phyloP scores from a whole-genome alignment of 1,140 invertebrate species.

The Aphidius ervi region DNA sequence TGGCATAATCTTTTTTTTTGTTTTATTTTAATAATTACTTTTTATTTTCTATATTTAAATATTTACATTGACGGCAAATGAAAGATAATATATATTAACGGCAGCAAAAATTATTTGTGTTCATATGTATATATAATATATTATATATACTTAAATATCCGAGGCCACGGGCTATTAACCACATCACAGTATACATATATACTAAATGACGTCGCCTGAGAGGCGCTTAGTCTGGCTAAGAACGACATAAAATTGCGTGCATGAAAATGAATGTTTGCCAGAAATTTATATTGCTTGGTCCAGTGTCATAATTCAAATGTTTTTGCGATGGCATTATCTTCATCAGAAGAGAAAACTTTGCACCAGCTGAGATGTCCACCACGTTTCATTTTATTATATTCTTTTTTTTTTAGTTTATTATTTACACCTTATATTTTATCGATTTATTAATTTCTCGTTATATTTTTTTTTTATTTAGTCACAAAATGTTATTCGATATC shows the following conservation, averaged over 20 bases:
- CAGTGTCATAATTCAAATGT: constrained; percentile 50
- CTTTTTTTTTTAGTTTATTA: no score
- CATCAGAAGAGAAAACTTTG: constrained; percentile 43
- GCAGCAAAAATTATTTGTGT: no score
- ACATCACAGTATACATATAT: constrained; percentile 40
- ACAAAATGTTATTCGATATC: no score
- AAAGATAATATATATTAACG: no score
- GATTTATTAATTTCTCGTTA: no score
- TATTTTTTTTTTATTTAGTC: no score
- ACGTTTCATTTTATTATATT: not conserved
- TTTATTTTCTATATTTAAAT: no score
- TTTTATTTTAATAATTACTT: no score
- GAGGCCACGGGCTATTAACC: constrained; percentile 41
- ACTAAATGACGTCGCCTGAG: constrained; percentile 48
- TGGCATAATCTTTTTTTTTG: no score
- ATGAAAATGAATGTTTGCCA: constrained; percentile 54
- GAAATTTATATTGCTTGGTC: constrained; percentile 52
- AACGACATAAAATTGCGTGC: constrained; percentile 52
- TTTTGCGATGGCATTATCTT: constrained; percentile 49
- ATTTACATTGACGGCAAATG: no score
- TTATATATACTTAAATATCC: constrained; percentile 6
- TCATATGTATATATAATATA: constrained; percentile 15
- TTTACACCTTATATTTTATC: no score
- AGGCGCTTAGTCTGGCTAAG: constrained; percentile 49
- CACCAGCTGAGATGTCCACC: constrained; percentile 24